Evolutionary conservation across 2,888 invertebrate species (phyloP).

Genomic region (Erynnis tages): DNA sequence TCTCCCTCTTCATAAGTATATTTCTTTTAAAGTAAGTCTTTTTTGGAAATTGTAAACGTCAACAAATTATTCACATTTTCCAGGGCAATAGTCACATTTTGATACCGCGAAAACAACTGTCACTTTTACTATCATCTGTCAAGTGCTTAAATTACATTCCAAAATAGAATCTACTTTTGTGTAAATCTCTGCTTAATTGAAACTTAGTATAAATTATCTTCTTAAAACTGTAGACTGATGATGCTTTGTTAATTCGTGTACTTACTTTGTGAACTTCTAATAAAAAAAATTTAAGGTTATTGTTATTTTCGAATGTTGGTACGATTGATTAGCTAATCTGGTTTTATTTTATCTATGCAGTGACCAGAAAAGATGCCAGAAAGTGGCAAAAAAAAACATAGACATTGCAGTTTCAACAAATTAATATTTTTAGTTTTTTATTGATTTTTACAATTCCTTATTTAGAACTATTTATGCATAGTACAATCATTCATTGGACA

Average conservation of each 20-base stretch:
- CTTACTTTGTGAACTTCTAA: too few species aligned
- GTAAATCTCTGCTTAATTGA: background rate
- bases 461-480: too few species aligned
- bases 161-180: background rate
- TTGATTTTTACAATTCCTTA: too few species aligned
- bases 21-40: background rate
- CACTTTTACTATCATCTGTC: constrained; percentile 28
- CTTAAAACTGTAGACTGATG: too few species aligned
- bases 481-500: too few species aligned
- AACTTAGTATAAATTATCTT: background rate
- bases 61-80: constrained; percentile 37
- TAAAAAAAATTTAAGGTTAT: too few species aligned
- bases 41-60: constrained; percentile 36
- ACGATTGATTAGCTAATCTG: background rate
- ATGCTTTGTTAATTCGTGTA: too few species aligned
- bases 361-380: too few species aligned
- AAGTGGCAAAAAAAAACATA: too few species aligned
- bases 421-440: too few species aligned
- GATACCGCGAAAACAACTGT: constrained; percentile 44
- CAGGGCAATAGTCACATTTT: constrained; percentile 30
- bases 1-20: background rate
- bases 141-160: background rate
- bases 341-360: too few species aligned
- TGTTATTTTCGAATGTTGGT: background rate
- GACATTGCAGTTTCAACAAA: too few species aligned